A percentile compares a stretch with the other conserved stretches of the same genome.
phyloP scores from a whole-genome alignment of 2,797 vertebrate genomes.

The Pangasius mekongensis region DNA sequence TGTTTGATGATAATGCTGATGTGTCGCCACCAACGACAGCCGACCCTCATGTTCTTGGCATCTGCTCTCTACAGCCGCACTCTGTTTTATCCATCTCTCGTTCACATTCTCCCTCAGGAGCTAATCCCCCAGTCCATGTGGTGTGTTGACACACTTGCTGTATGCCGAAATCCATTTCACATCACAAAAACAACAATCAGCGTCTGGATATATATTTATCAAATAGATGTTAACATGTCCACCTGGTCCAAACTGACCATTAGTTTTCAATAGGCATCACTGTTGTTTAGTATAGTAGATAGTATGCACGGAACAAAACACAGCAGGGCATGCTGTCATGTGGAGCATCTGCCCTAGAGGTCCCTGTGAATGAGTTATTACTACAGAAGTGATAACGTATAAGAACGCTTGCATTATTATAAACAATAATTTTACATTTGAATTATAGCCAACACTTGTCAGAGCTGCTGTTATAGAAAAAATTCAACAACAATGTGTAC shows the following conservation, averaged over 20 bases:
- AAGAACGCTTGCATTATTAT: background rate
- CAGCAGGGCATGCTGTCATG: background rate
- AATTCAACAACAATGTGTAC: background rate
- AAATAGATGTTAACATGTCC: background rate
- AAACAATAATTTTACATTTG: background rate
- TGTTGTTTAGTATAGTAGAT: background rate
- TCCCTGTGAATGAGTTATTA: background rate
- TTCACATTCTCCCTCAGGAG: conserved; percentile 5
- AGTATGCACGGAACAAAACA: background rate
- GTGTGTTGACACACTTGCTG: conserved; percentile 20
- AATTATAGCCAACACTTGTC: background rate
- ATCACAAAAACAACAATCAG: conserved; percentile 28
- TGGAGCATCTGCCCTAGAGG: background rate
- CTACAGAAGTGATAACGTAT: background rate
- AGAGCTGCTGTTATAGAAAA: background rate
- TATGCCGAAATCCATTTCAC: conserved; percentile 25
- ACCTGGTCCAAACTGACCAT: background rate
- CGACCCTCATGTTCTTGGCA: conserved; percentile 35
- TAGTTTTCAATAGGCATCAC: background rate
- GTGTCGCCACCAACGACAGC: conserved; percentile 55
- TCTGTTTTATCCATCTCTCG: background rate
- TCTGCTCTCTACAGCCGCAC: conserved; percentile 21
- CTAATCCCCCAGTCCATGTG: background rate
- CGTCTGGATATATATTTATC: background rate
- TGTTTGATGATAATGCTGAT: conserved; percentile 76